Base-by-base conservation (phyloP, 2,113 vertebrate genomes). In the Cichladusa arquata region DNA sequence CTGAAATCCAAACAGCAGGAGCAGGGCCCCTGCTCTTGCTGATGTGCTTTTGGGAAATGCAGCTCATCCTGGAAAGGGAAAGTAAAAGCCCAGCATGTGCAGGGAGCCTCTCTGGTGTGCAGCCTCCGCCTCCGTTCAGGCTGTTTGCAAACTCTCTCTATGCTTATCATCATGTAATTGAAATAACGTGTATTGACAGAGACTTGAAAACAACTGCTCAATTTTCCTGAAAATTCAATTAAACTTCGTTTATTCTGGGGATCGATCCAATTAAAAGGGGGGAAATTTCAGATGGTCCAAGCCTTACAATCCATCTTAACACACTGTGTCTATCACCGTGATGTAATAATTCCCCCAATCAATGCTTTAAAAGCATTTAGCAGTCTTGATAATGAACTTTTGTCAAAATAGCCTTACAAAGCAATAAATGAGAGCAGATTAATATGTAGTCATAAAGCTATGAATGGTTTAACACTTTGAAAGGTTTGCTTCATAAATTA, bases 361-460 rank as follows among this genome's bases (percentile, higher is more conserved):
- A 98, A 99, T 99, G 98, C 98, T 99, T 99, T 99, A 99, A 99
- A 99, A 99, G 98, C 98, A 99, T 99, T 99, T 99, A 99, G 98
- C 98, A 97, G 98, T 97, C 97, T 98, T 97, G 97, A 98, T 99
- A 99, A 99, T 99, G 98, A 99, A 99, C 98, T 98, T 99, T 98
- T 98, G 98, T 99, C 98, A 98, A 98, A 99, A 99, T 97, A 98
- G 98, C 98, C 98, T 98, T 97, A 97, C 98, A 98, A 98, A 98
- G 98, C 98, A 98, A 98, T 99, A 99, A 98, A 98, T 98, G 98
- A 97, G 95, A 97, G 95, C 94, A 98, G 98, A 98, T 98, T 98
- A 98, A 98, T 98, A 98, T 97, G 97, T 96, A 98, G 97, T 98
- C 98, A 98, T 98, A 97, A 98, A 98, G 97, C 97, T 87, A 97